phyloP scores from a whole-genome alignment of 2,797 vertebrate species.

The Anisognathus igniventris region DNA sequence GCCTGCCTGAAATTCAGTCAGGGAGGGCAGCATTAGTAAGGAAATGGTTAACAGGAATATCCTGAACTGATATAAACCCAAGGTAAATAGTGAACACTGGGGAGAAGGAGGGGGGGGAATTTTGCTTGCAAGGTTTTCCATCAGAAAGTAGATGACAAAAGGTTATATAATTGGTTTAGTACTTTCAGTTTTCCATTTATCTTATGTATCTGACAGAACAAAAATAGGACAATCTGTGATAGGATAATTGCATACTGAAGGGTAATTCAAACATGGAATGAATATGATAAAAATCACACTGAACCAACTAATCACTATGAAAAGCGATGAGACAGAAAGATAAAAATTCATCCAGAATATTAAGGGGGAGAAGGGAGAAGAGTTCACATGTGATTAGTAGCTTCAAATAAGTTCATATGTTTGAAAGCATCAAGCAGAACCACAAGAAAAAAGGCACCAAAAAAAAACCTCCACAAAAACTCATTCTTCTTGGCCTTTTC shows the following conservation, averaged over 20 bases:
- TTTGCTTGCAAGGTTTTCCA: slow-evolving; percentile 46
- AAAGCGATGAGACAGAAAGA: slow-evolving; percentile 61
- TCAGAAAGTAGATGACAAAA: slow-evolving; percentile 63
- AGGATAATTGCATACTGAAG: slow-evolving; percentile 74
- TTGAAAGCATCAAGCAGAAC: neutral
- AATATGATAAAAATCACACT: slow-evolving; percentile 72
- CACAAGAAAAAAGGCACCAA: neutral
- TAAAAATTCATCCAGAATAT: slow-evolving; percentile 63
- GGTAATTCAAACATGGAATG: slow-evolving; percentile 70
- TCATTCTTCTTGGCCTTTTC: neutral
- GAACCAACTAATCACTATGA: slow-evolving; percentile 69
- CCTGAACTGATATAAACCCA: slow-evolving; percentile 36
- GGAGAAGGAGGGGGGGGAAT: neutral
- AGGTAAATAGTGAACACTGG: slow-evolving; percentile 37
- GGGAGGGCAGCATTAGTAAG: neutral
- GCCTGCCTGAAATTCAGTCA: neutral
- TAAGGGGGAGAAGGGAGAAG: slow-evolving; percentile 8
- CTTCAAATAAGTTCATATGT: neutral
- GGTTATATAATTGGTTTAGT: slow-evolving; percentile 69
- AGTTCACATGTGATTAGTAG: slow-evolving; percentile 52
- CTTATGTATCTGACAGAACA: slow-evolving; percentile 68
- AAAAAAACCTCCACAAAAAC: neutral
- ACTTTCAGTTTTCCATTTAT: slow-evolving; percentile 72
- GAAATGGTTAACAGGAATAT: slow-evolving; percentile 49
- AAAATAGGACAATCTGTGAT: slow-evolving; percentile 74